phyloP scores from a whole-genome alignment of 2,797 vertebrate genomes.

The Nothura maculosa region DNA sequence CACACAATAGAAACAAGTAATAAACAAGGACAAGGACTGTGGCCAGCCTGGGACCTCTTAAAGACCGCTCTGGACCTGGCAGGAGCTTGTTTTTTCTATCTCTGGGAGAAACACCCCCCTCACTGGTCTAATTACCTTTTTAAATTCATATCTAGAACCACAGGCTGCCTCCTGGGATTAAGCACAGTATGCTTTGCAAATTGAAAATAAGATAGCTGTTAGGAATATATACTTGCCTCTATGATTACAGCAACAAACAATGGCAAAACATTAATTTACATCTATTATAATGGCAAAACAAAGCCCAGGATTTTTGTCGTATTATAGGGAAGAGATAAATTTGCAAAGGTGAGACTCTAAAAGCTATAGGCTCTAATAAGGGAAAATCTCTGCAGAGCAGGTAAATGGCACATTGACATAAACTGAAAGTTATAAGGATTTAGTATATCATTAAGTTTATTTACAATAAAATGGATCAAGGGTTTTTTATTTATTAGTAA shows the following conservation, averaged over 20 bases:
- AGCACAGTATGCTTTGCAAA: slow-evolving; percentile 87
- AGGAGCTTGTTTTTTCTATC: slow-evolving; percentile 74
- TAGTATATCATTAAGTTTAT: slow-evolving; percentile 51
- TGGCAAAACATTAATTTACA: slow-evolving; percentile 87
- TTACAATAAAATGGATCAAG: slow-evolving; percentile 46
- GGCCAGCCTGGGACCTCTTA: slow-evolving; percentile 74
- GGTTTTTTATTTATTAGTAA: background rate
- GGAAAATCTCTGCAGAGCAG: slow-evolving; percentile 25
- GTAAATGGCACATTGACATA: slow-evolving; percentile 18
- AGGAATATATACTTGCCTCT: slow-evolving; percentile 82
- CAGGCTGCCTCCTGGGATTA: slow-evolving; percentile 86
- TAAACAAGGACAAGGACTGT: slow-evolving; percentile 63
- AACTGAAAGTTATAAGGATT: slow-evolving; percentile 47
- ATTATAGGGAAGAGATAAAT: slow-evolving; percentile 55
- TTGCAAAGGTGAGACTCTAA: slow-evolving; percentile 65
- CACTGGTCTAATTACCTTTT: slow-evolving; percentile 89
- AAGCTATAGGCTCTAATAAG: slow-evolving; percentile 17
- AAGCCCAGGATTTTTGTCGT: slow-evolving; percentile 57
- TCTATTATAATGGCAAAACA: slow-evolving; percentile 78
- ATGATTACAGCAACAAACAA: slow-evolving; percentile 84
- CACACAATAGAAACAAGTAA: slow-evolving; percentile 72
- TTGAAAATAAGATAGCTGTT: slow-evolving; percentile 91
- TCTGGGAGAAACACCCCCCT: slow-evolving; percentile 69
- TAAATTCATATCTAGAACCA: slow-evolving; percentile 88
- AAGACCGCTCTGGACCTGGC: slow-evolving; percentile 83